Base-by-base conservation (phyloP, 2,113 vertebrate genomes). In the Saguinus imperator region DNA sequence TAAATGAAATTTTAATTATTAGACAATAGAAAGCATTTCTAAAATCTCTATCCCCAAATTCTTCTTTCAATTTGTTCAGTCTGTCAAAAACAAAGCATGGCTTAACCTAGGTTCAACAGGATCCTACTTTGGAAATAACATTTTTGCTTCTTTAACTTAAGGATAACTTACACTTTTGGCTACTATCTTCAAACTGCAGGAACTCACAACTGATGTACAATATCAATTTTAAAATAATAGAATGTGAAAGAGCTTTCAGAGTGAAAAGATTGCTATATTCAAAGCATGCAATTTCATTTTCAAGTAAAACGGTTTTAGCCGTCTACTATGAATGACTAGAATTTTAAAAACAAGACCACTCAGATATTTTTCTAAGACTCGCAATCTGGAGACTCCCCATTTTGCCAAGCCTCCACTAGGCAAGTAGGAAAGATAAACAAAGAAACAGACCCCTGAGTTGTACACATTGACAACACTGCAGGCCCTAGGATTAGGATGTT, bases 391-490 rank as follows among this genome's bases (percentile, higher is more conserved):
- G 85, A 73, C 73, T 97, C 95, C 91, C 83, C 94, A 82, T 85
- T 97, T 96, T 48, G 94, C 97, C 98, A 98, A 57, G 86, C 77
- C 97, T 98, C 98, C 98, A 98, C 98, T 94, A 90, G 98, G 98
- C 98, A 98, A 98, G 97, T 98, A 97, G 97, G 98, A 95, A 97
- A 95, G 95, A 94, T 97, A 99, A 99, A 99, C 98, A 99, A 96
- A 85, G 48, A 94, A 93, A 87, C 89, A 96, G 81, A 82, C 93
- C 95, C 96, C 97, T 96, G 89, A 95, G 95, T 91, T 98, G 97
- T 97, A 93, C 17, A 77, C 94, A 98, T 68, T 98, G 98, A 98
- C 98, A 98, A 94, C 97, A 90, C 20, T 97, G 89, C 29, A 77
- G 93, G 97, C 97, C 21, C 50, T 58, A 79, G 94, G 97, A 98